A percentile compares a stretch with the other conserved stretches of the same genome.
phyloP scores from a whole-genome alignment of 2,797 vertebrate species.

The Hephaestus fuliginosus region DNA sequence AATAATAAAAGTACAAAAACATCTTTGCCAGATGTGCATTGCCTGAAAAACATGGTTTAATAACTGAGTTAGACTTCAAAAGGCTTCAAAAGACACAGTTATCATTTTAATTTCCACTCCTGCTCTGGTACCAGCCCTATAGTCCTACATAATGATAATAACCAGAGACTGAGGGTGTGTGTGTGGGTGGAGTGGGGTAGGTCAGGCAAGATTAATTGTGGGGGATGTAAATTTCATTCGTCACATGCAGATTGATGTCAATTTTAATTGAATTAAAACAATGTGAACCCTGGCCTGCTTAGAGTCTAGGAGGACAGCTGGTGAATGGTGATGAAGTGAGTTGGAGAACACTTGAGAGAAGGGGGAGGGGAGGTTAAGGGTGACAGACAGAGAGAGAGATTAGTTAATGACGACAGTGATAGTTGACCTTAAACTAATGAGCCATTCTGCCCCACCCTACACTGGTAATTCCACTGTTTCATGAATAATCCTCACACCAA shows the following conservation, averaged over 20 bases:
- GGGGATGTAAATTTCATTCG: conserved; percentile 83
- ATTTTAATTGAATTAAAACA: conserved; percentile 86
- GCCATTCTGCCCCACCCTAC: conserved; percentile 44
- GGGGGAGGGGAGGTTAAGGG: conserved; percentile 41
- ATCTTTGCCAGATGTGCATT: conserved; percentile 40
- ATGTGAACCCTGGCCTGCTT: conserved; percentile 77
- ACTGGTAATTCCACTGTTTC: conserved; percentile 28
- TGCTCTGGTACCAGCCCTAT: conserved; percentile 44
- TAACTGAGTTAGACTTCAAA: conserved; percentile 72
- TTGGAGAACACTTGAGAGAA: conserved; percentile 47
- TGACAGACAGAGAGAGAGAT: conserved; percentile 54
- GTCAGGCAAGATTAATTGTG: conserved; percentile 81
- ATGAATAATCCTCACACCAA: conserved; percentile 20
- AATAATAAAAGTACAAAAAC: conserved; percentile 5
- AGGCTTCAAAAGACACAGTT: conserved; percentile 62
- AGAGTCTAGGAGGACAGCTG: conserved; percentile 73
- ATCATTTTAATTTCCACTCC: conserved; percentile 65
- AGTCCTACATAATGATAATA: conserved; percentile 72
- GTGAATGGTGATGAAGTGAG: conserved; percentile 77
- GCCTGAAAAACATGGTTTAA: conserved; percentile 48
- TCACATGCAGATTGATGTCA: conserved; percentile 84
- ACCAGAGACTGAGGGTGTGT: conserved; percentile 52
- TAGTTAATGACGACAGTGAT: conserved; percentile 73
- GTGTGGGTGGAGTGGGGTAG: conserved; percentile 62
- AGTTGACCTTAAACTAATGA: conserved; percentile 78